Base-by-base conservation (phyloP, 53 echinoderm and acorn worm species). In the Crossaster papposus region DNA sequence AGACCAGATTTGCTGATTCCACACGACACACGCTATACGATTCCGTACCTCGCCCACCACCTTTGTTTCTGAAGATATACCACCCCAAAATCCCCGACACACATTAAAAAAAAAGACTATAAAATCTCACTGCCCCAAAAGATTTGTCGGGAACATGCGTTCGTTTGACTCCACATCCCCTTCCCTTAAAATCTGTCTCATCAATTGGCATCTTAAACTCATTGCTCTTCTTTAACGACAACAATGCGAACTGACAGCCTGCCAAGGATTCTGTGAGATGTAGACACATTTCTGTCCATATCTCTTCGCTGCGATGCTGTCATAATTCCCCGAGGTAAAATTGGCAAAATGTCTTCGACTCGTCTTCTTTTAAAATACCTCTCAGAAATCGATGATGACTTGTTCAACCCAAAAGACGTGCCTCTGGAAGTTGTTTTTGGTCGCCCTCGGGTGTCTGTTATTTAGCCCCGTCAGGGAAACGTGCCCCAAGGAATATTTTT, bases 371-470 rank as follows among this genome's bases (percentile, higher is more conserved):
- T 15, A 22, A 51, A 85, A 53, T 72, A 52, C 36, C 70, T 33
- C 30, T 30, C 8, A 15, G 13, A 51, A 85, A 85, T 85, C 73
- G 85, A 85, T 85, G 85, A 14, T 85, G 85, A 85, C 85, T 85
- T 9, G 5, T 44, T 44, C 52, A 85, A 29, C 71, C 28, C 26
- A 38, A 29, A 32, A 15, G 58, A 36, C 75, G 17, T n/a, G 13
- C 7, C 11, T 85, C 17, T 53, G 30, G 32, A 4, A 29, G 30
- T 33, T 55, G 65, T 13, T 82, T 6, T 22, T 36, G 65, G n/a
- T 37, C n/a, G 68, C 54, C 62, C 28, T 17, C 74, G 13, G 36
- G 0, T 2, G 36, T 14, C 36, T 70, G 31, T 28, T 74, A 32
- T 74, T 74, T 74, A 74, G 36, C 74, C 4, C 31, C 22, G 58